Base-by-base conservation (phyloP, 2,113 vertebrate species). In the Notarius lentiginosus region DNA sequence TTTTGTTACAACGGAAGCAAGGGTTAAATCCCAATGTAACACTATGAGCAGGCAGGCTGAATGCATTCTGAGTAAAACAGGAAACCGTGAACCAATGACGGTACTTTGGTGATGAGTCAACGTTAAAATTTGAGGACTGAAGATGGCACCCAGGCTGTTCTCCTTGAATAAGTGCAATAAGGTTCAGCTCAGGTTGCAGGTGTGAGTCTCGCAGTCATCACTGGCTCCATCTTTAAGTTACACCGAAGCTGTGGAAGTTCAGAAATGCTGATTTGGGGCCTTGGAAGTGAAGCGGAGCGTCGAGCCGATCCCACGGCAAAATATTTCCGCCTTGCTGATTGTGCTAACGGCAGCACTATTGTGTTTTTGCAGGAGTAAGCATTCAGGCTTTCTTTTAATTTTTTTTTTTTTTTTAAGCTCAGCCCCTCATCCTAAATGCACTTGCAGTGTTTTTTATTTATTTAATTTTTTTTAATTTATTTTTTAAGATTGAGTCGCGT, bases 311-410 rank as follows among this genome's bases (percentile, higher is more conserved):
- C 85, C 34, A 79, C 18, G 41, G 53, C 65, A 9, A 75, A 90
- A 91, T 90, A 87, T 65, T 47, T 91, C 90, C 90, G 91, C 83
- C 89, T 82, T 90, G 60, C 79, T 79, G 84, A 89, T 93, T 92
- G 90, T 93, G 93, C 93, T 63, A 89, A 94, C 91, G 87, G 41
- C 91, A 93, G 94, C 94, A 94, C 88, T 93, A 92, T 87, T 75
- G 84, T 82, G 18, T 91, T 60, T 60, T 60, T 80, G 91, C 92
- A 18, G 85, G 89, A 90, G 92, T 92, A 90, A 93, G 93, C 92
- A 93, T 89, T 20, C 75, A 86, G 83, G 89, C 89, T 88, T 93
- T 56, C 79, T 61, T 81, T 56, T n/a, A 55, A 55, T 47, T 81
- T 82, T 20, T 92, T 81, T 30, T 30, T 89, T 14, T 14, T 27